Base-by-base conservation (phyloP, 2,888 invertebrate genomes). In the Leucania comma region DNA sequence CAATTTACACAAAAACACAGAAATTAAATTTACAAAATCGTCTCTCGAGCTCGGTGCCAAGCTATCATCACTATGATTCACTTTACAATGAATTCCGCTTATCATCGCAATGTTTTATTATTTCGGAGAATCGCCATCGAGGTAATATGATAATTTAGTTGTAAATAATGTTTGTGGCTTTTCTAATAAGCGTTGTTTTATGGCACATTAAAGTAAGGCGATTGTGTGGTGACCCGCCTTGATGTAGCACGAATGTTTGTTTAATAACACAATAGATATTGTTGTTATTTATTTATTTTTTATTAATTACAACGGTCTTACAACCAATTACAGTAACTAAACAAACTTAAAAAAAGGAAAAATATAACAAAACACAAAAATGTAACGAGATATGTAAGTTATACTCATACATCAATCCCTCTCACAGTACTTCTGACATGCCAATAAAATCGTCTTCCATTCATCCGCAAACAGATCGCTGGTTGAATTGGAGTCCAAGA, bases 51-150 rank as follows among this genome's bases (percentile, higher is more conserved):
- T 75, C 69, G 14, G 78, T 29, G 59, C 42, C 72, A 29, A 71
- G 77, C 78, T 83, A 81, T 79, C 68, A 81, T 79, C 68, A 54
- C 6, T 46, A 78, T 88, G 88, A 88, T 69, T 88, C 87, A 88
- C 29, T 57, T 78, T 88, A 74, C 83, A 68, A 68, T 68, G 88
- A 88, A 88, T 65, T 69, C 64, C 48, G 65, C 68, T 86, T 84
- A 83, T 85, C 82, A 74, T 66, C 42, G 68, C 46, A 22, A 63
- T 71, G 80, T 86, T 82, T 80, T 83, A 82, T 84, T 80, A 78
- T 78, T 88, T 88, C 88, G 51, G 60, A 66, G 88, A 86, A 87
- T 17, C 68, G 62, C 68, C 65, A 65, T 65, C 63, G 80, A 80
- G 69, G 69, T 79, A 74, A 46, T 58, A 59, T 57, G 79, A 80